Percentiles rank a stretch among this genome's conserved stretches.
Evolutionary conservation across 2,113 vertebrate genomes (phyloP).

Genomic region (Aegotheles bennettii): DNA sequence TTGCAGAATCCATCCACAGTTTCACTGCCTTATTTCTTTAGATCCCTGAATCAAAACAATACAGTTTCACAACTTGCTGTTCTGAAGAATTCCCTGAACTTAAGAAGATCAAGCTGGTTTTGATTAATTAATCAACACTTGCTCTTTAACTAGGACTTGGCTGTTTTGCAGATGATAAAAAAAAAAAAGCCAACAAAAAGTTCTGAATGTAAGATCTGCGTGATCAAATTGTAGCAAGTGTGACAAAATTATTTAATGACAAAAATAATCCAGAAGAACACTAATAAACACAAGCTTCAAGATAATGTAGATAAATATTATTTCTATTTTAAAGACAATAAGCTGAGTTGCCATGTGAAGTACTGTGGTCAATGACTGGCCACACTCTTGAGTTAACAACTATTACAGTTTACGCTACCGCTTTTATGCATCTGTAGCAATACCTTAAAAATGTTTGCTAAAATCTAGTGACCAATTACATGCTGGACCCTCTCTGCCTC

Average conservation of each 20-base stretch:
- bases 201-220: background rate
- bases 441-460: background rate
- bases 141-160: background rate
- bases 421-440: background rate
- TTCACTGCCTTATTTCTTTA: background rate
- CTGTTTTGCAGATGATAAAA: background rate
- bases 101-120: constrained; percentile 21
- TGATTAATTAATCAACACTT: constrained; percentile 27
- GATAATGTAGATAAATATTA: background rate
- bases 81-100: constrained; percentile 18
- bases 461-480: background rate
- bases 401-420: background rate
- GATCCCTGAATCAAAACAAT: background rate
- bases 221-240: background rate
- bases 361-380: background rate
- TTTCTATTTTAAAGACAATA: background rate
- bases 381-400: background rate
- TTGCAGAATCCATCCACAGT: background rate
- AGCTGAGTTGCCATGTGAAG: background rate
- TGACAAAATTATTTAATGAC: background rate
- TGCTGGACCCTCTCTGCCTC: background rate
- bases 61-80: background rate
- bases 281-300: background rate
- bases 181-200: background rate
- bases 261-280: background rate